Percentiles rank a stretch among this genome's conserved stretches.
These are phyloP conservation scores for Petrocephalus microphthalmus DNA, from an alignment of 2,113 vertebrate species.

Conservation along the genomic window DNA sequence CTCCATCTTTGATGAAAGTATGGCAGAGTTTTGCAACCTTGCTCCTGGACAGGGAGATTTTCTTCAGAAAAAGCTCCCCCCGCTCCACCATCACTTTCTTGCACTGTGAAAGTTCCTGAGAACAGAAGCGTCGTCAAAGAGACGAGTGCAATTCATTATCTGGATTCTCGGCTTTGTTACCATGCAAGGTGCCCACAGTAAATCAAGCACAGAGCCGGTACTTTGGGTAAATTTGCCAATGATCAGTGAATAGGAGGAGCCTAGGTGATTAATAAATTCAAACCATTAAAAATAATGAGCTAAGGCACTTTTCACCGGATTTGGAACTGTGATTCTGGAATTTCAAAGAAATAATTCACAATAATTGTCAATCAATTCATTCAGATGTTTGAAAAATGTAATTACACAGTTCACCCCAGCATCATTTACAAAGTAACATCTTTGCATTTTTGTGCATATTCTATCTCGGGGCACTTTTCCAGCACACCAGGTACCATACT, in stretches of 20 bases:
- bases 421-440: background rate
- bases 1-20: conserved; percentile 92
- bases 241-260: background rate
- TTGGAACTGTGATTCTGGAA: background rate
- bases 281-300: too few species aligned
- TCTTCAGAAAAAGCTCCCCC: conserved; percentile 83
- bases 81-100: conserved; percentile 94
- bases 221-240: background rate
- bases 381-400: background rate
- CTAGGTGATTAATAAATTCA: background rate
- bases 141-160: background rate
- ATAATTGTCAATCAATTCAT: background rate
- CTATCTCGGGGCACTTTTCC: background rate
- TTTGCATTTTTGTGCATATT: background rate
- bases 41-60: conserved; percentile 76
- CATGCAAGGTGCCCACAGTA: background rate
- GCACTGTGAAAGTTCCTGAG: conserved; percentile 84
- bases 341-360: background rate
- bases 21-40: conserved; percentile 93
- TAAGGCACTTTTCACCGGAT: background rate
- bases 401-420: background rate
- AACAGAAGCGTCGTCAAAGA: background rate
- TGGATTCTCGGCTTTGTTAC: background rate
- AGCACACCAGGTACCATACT: background rate
- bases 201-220: background rate